phyloP scores from a whole-genome alignment of 1,140 invertebrate genomes.

The Solenopsis fugax region DNA sequence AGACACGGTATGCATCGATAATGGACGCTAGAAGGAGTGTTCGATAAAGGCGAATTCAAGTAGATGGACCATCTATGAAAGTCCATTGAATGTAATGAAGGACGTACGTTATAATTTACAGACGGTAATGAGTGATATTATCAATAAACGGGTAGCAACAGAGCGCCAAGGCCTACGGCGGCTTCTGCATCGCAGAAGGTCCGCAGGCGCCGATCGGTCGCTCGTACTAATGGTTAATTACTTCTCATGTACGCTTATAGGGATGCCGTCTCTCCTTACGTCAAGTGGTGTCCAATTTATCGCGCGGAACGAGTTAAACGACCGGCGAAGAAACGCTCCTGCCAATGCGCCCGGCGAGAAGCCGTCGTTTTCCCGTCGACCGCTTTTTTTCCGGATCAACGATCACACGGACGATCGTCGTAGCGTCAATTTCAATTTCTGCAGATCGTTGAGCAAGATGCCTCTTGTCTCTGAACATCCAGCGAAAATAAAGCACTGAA shows the following conservation, averaged over 20 bases:
- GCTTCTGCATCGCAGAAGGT: slow-evolving; percentile 20
- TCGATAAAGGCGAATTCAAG: slow-evolving; percentile 21
- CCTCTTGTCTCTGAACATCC: not conserved
- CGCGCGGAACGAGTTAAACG: slow-evolving; percentile 65
- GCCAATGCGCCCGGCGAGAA: slow-evolving; percentile 23
- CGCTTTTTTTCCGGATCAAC: slow-evolving; percentile 26
- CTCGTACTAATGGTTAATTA: slow-evolving; percentile 79
- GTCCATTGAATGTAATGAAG: slow-evolving; percentile 6
- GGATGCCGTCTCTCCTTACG: slow-evolving; percentile 81
- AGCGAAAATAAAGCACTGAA: not conserved
- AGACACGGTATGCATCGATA: slow-evolving; percentile 13
- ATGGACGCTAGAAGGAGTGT: not conserved
- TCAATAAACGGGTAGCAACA: slow-evolving; percentile 41
- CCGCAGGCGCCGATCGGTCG: slow-evolving; percentile 72
- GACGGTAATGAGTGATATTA: slow-evolving; percentile 37
- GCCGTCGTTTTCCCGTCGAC: slow-evolving; percentile 20
- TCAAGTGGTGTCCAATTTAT: slow-evolving; percentile 66
- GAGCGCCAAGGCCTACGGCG: slow-evolving; percentile 5
- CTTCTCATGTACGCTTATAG: slow-evolving; percentile 78
- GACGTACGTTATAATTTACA: slow-evolving; percentile 47
- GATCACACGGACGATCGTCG: slow-evolving; percentile 22
- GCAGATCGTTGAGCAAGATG: not conserved
- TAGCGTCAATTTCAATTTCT: slow-evolving; percentile 37
- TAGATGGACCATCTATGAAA: slow-evolving; percentile 16
- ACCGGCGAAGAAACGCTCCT: slow-evolving; percentile 45